Base-by-base conservation (phyloP, 2,797 vertebrate species). In the Sparus aurata region DNA sequence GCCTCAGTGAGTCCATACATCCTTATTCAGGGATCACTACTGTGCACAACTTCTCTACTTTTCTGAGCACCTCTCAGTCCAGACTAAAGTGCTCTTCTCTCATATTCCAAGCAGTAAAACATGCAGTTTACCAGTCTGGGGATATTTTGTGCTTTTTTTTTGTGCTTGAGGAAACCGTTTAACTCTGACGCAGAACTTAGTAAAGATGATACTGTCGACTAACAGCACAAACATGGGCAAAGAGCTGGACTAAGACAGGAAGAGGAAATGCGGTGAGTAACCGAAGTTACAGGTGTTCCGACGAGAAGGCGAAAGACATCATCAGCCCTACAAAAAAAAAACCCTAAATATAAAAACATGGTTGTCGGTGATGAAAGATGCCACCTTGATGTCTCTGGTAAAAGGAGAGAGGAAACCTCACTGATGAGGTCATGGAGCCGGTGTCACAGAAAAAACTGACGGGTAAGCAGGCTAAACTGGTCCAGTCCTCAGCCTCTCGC, bases 391-490 rank as follows among this genome's bases (percentile, higher is more conserved):
- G 5, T 52, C 5, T 62, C 9, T 12, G 16, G 15, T 59, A n/a
- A 69, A 79, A 62, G 25, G 25, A 68, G 22, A 70, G 10, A 59
- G 45, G 8, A 23, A 50, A 70, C 25, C 15, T 77, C 22, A 53
- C 4, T 43, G 64, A 66, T 10, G 61, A 71, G 43, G 54, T 76
- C 59, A 47, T n/a, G 25, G 50, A 69, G 55, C 25, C 6, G 2
- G 11, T 55, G 70, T 63, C 16, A 17, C 23, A 38, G 84, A 27
- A 27, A 27, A 83, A 71, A 80, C 52, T 64, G 55, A 43, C 41
- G 22, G 41, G 69, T 77, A 75, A 85, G 67, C 75, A 65, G 60
- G 15, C 77, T 85, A 86, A 94, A 74, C 75, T n/a, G 34, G 76
- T 72, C 22, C 54, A 43, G 60, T 59, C 67, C 5, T 77, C 75